A percentile compares a stretch with the other conserved stretches of the same genome.
Evolutionary conservation across 2,888 invertebrate genomes (phyloP).

Genomic region (Drosophila quinaria): DNA sequence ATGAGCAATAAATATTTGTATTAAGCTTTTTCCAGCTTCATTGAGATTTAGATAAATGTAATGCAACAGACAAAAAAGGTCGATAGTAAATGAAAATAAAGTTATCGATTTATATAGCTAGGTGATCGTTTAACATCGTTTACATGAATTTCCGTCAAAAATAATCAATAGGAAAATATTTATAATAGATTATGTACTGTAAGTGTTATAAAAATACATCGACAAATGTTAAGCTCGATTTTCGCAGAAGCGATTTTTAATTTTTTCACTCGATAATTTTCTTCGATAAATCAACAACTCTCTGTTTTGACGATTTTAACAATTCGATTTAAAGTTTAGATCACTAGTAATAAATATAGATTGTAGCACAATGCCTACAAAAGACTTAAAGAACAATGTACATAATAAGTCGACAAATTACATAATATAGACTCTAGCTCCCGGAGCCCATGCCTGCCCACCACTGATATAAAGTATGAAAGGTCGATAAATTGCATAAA

Average conservation of each 20-base stretch:
- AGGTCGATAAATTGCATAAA: constrained; percentile 2
- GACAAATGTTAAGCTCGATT: too few relatives aligned
- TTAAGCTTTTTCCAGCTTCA: constrained; percentile 1
- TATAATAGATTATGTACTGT: too few relatives aligned
- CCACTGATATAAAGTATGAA: neutral
- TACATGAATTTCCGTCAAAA: neutral
- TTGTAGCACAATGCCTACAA: neutral
- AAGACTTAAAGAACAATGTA: neutral
- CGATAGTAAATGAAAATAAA: neutral
- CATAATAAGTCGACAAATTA: neutral
- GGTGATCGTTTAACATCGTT: neutral
- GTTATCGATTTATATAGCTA: neutral
- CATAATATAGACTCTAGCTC: too few relatives aligned
- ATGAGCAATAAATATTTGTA: constrained; percentile 9
- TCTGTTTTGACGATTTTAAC: too few relatives aligned
- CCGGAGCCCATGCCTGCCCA: too few relatives aligned
- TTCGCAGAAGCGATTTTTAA: too few relatives aligned
- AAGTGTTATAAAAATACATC: too few relatives aligned
- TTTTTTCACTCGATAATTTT: too few relatives aligned
- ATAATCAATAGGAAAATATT: too few relatives aligned
- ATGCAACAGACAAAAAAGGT: neutral
- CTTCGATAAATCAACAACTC: too few relatives aligned
- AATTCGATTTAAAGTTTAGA: too few relatives aligned
- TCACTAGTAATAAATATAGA: neutral
- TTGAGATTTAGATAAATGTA: neutral